Evolutionary conservation across 2,888 invertebrate genomes (phyloP).

Genomic region (Euplagia quadripunctaria): DNA sequence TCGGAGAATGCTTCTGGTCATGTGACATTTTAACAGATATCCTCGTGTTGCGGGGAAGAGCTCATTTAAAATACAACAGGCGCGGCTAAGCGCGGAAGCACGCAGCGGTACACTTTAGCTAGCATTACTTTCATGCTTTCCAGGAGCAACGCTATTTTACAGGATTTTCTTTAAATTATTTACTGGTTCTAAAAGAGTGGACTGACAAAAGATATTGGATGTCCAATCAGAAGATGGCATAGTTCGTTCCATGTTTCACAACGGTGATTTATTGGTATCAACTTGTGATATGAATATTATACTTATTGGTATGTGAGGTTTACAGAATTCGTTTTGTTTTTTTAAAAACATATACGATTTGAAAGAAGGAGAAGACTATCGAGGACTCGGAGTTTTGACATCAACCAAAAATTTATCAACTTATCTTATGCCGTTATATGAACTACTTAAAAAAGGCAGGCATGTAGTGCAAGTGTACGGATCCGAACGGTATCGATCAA

Average conservation of each 20-base stretch:
- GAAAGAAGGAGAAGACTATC: no score
- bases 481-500: no score
- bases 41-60: conserved; percentile 69
- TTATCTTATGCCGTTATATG: no score
- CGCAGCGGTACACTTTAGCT: conserved; percentile 29
- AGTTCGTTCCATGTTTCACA: background rate
- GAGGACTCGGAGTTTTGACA: no score
- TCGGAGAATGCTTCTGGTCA: conserved; percentile 53
- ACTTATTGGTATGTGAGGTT: no score
- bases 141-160: conserved; percentile 52
- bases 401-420: no score
- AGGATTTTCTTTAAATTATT: conserved; percentile 4
- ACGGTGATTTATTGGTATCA: background rate
- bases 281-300: no score
- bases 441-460: no score
- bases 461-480: no score
- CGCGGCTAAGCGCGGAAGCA: conserved; percentile 69
- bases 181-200: background rate
- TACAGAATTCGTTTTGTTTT: no score
- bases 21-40: conserved; percentile 70
- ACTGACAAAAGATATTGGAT: background rate
- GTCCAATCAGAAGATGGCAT: background rate
- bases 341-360: no score
- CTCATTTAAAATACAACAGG: conserved; percentile 80
- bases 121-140: conserved; percentile 66